Base-by-base conservation (phyloP, 2,113 vertebrate species). In the Vidua macroura region DNA sequence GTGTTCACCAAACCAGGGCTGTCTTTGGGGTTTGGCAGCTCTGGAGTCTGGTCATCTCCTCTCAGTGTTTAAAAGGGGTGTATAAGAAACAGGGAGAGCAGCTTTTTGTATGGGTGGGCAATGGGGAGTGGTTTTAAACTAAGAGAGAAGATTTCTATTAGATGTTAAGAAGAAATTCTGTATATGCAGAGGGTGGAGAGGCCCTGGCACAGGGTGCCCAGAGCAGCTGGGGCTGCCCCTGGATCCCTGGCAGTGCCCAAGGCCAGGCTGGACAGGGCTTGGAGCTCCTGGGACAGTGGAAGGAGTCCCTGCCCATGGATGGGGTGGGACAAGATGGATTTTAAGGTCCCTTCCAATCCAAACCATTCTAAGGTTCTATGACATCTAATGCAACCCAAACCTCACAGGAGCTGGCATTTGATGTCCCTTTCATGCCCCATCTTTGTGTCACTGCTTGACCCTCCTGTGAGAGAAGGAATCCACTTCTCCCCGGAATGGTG, bases 401-500 rank as follows among this genome's bases (percentile, higher is more conserved):
- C 41, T 18, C 25, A 0, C 0, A 1, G 10, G 39, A 16, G 4
- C 4, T 72, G 62, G 7, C 16, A 4, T 28, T 24, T 51, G 25
- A 10, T 23, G 16, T 3, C 31, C 28, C 31, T 44, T 30, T 17
- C 6, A 1, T 2, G 1, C 44, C 33, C 8, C 79, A 51, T 12
- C 39, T 59, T 78, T 8, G 6, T 85, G 18, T 46, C 35, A 10
- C 37, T 35, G 10, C 35, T 73, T 35, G 39, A 62, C 12, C 18
- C 18, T 12, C 5, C 9, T 3, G 9, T 15, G 20, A 43, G 20
- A 51, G 48, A n/a, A 55, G 18, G 7, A 75, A 69, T 12, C 3
- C 0, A 0, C 58, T 72, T 64, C 49, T 83, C 13, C 41, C 30
- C 31, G 3, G 0, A 41, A 21, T 0, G 3, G 2, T 64, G 55